Evolutionary conservation across 2,888 invertebrate species (phyloP).

Genomic region (Trachelus tabidus): DNA sequence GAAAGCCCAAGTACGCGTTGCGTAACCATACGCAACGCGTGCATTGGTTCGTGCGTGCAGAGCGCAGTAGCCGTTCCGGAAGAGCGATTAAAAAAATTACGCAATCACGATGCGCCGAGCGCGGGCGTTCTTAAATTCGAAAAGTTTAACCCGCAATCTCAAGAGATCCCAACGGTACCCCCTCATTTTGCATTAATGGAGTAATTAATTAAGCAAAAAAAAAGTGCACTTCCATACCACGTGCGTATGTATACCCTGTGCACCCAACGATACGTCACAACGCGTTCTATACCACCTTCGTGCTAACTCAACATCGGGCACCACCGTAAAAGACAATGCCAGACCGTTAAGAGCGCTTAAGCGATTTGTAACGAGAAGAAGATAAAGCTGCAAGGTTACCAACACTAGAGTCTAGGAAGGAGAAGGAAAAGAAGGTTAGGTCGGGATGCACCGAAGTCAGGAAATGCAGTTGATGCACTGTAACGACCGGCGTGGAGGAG

Average conservation of each 20-base stretch:
- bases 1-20: not conserved
- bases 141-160: not conserved
- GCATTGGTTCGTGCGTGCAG: not conserved
- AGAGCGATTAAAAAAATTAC: not conserved
- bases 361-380: slow-evolving; percentile 1
- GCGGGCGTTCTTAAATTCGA: not conserved
- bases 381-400: not conserved
- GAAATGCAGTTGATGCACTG: slow-evolving; percentile 64
- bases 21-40: not conserved
- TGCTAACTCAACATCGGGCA: not conserved
- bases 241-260: not conserved
- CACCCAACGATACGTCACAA: not conserved
- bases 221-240: not conserved
- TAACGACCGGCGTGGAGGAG: not conserved
- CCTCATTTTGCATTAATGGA: not conserved
- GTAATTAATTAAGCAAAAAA: too few relatives aligned
- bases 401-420: slow-evolving; percentile 20
- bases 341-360: not conserved
- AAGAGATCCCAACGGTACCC: not conserved
- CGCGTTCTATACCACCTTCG: not conserved
- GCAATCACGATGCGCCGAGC: not conserved
- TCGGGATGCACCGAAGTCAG: slow-evolving; percentile 50
- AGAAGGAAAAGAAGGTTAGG: slow-evolving; percentile 22
- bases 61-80: not conserved
- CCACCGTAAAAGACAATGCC: not conserved